Percentiles rank a stretch among this genome's conserved stretches.
phyloP scores from a whole-genome alignment of 2,113 vertebrate genomes.

The Salvelinus namaycush region DNA sequence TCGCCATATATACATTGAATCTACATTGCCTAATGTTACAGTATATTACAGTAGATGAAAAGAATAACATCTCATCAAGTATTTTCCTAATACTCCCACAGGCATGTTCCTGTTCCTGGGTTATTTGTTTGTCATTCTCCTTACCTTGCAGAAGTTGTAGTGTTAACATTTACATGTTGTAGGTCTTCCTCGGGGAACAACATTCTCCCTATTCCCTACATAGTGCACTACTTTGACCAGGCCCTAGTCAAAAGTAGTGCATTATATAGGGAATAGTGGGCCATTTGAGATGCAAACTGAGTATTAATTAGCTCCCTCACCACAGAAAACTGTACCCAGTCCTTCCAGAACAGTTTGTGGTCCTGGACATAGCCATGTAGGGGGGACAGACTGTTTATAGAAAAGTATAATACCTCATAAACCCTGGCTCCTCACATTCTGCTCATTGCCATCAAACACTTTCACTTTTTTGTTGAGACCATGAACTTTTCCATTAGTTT shows the following conservation, averaged over 20 bases:
- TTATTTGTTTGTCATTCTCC: slow-evolving; percentile 19
- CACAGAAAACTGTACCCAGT: slow-evolving; percentile 30
- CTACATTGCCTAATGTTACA: not conserved
- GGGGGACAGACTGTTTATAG: slow-evolving; percentile 50
- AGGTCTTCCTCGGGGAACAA: slow-evolving; percentile 37
- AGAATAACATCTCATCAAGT: slow-evolving; percentile 10
- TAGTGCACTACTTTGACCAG: too few species aligned
- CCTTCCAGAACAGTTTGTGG: slow-evolving; percentile 52
- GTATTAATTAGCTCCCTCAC: slow-evolving; percentile 44
- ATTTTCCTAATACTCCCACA: slow-evolving; percentile 25
- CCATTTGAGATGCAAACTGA: too few species aligned
- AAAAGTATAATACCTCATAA: slow-evolving; percentile 53
- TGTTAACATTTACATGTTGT: slow-evolving; percentile 30
- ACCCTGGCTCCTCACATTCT: slow-evolving; percentile 28
- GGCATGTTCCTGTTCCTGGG: not conserved
- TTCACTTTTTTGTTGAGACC: slow-evolving; percentile 1
- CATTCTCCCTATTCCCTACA: not conserved
- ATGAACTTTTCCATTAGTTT: slow-evolving; percentile 17
- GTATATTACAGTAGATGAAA: slow-evolving; percentile 1
- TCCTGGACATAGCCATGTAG: slow-evolving; percentile 44
- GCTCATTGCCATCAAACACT: not conserved
- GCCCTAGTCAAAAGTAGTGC: too few species aligned
- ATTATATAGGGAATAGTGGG: too few species aligned
- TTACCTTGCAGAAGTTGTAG: slow-evolving; percentile 28
- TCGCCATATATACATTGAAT: not conserved